Conservation (phyloP, 1,140 invertebrate genomes). For the Drosophila insularis region DNA sequence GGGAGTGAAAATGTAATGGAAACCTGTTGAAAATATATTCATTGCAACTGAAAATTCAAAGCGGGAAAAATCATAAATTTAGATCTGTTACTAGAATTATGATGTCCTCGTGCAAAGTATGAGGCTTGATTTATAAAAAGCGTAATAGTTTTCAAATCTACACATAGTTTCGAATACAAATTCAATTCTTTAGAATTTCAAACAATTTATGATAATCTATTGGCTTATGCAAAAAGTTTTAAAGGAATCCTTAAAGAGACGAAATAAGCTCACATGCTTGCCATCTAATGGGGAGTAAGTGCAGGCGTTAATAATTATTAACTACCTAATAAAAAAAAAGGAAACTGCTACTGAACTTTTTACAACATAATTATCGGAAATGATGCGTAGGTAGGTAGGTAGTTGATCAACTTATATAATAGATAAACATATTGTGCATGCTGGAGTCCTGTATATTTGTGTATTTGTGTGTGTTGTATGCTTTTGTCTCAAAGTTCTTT, state of each 20-base stretch:
- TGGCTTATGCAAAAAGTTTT: conserved; percentile 25
- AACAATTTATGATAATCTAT: too few relatives aligned
- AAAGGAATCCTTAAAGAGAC: conserved; percentile 45
- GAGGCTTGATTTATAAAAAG: too few relatives aligned
- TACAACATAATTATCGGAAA: conserved; percentile 71
- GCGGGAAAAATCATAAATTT: too few relatives aligned
- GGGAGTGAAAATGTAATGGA: conserved; percentile 3
- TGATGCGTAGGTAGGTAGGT: not conserved
- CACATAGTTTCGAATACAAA: too few relatives aligned
- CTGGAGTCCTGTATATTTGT: conserved; percentile 12
- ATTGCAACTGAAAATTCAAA: too few relatives aligned
- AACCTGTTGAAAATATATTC: too few relatives aligned
- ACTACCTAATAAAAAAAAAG: conserved; percentile 65
- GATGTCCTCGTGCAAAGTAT: too few relatives aligned
- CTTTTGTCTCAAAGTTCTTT: conserved; percentile 48
- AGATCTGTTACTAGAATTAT: not conserved
- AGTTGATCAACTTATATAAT: conserved; percentile 76
- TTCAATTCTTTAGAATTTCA: too few relatives aligned
- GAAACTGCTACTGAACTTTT: conserved; percentile 46
- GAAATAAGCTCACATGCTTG: conserved; percentile 7
- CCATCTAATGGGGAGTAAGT: conserved; percentile 32
- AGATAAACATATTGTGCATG: conserved; percentile 63
- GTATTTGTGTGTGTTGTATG: conserved; percentile 3
- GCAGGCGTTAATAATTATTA: conserved; percentile 46
- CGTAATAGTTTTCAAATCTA: too few relatives aligned